Percentiles rank a stretch among this genome's conserved stretches.
Conservation (phyloP, 2,113 vertebrate genomes). For the Neomonachus schauinslandi region DNA sequence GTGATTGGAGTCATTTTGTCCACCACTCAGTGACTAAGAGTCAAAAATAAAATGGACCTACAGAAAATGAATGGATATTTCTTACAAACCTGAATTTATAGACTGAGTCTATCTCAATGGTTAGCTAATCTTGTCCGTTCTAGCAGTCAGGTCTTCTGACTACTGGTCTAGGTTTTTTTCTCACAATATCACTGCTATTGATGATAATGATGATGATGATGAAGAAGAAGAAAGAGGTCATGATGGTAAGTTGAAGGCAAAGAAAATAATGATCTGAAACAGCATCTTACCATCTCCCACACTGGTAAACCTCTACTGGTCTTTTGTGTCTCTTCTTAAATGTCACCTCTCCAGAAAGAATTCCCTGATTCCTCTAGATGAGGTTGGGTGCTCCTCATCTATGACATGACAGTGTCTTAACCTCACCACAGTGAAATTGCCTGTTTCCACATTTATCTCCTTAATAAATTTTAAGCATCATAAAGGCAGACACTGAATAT, state of each 20-base stretch:
- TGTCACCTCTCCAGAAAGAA: neutral
- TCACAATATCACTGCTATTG: neutral
- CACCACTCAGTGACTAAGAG: neutral
- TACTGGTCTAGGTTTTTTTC: neutral
- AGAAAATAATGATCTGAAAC: slow-evolving; percentile 54
- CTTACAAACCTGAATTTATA: slow-evolving; percentile 25
- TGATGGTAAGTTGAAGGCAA: slow-evolving; percentile 27
- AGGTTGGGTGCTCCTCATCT: neutral
- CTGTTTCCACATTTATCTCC: neutral
- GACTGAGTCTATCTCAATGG: neutral
- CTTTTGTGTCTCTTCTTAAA: neutral
- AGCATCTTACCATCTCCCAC: neutral
- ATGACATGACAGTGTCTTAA: neutral
- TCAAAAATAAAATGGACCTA: slow-evolving; percentile 42
- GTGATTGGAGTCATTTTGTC: neutral
- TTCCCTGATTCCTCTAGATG: neutral
- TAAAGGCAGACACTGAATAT: neutral
- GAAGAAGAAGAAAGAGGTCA: neutral
- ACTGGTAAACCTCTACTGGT: neutral
- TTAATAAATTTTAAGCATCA: slow-evolving; percentile 28
- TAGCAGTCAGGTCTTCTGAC: slow-evolving; percentile 15
- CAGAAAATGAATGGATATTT: slow-evolving; percentile 38
- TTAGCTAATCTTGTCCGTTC: neutral
- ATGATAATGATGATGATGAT: neutral
- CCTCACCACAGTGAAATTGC: neutral